Evolutionary conservation across 2,113 vertebrate species (phyloP).

Genomic region (Muntiacus muntjak): DNA sequence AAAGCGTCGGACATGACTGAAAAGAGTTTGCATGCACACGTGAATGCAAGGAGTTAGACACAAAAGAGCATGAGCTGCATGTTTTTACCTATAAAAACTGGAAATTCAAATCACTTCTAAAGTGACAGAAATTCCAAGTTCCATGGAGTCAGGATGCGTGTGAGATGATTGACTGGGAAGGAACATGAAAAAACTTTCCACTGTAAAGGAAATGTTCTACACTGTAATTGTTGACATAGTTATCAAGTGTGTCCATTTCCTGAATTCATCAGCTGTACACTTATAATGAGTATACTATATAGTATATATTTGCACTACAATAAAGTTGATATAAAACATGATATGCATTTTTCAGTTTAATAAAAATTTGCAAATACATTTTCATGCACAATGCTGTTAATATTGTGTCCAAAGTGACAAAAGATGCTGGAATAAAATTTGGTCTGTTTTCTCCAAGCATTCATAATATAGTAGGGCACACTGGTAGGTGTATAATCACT

Average conservation of each 20-base stretch:
- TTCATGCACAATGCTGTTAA: background rate
- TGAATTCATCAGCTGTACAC: background rate
- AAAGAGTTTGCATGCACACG: background rate
- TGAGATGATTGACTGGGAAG: background rate
- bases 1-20: fast-evolving
- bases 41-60: background rate
- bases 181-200: background rate
- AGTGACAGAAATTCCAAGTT: background rate
- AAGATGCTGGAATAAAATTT: background rate
- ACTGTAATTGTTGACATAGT: background rate
- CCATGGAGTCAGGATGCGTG: too few relatives aligned
- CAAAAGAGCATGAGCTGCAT: background rate
- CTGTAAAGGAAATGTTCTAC: background rate
- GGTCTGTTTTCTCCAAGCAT: background rate
- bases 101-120: background rate
- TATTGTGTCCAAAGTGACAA: background rate
- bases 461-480: background rate
- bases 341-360: background rate
- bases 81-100: background rate
- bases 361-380: background rate
- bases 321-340: background rate
- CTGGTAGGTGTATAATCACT: background rate
- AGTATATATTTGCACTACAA: background rate
- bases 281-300: background rate
- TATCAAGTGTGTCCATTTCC: background rate